A percentile compares a stretch with the other conserved stretches of the same genome.
Conservation (phyloP, 2,797 vertebrate genomes). For the Enteromius trimaculatus region DNA sequence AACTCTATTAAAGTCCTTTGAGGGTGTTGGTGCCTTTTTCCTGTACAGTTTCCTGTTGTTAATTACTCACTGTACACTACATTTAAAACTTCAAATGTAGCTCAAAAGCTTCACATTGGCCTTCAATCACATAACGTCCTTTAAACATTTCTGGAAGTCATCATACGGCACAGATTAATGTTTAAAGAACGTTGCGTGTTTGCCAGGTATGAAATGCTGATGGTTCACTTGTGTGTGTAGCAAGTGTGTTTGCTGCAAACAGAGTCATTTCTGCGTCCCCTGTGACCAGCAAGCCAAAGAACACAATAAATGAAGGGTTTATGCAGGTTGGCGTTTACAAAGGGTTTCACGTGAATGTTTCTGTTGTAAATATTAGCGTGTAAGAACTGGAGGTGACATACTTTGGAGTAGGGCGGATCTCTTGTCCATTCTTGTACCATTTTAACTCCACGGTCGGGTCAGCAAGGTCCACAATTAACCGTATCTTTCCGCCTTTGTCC, state of each 20-base stretch:
- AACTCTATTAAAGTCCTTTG: slow-evolving; percentile 79
- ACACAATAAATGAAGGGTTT: background rate
- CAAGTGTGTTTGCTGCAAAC: slow-evolving; percentile 46
- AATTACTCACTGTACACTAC: slow-evolving; percentile 64
- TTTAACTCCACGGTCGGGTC: slow-evolving; percentile 97
- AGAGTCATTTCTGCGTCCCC: slow-evolving; percentile 65
- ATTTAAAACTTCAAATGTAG: slow-evolving; percentile 68
- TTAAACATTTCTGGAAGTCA: slow-evolving; percentile 35
- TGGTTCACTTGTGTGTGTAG: slow-evolving; percentile 63
- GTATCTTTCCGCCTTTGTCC: slow-evolving; percentile 95
- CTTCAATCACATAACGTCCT: slow-evolving; percentile 48
- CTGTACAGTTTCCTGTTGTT: slow-evolving; percentile 66
- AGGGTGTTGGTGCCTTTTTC: slow-evolving; percentile 78
- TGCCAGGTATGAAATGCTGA: slow-evolving; percentile 59
- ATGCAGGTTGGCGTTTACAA: background rate
- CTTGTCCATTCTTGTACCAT: slow-evolving; percentile 99
- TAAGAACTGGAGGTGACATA: slow-evolving; percentile 74
- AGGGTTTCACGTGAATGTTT: background rate
- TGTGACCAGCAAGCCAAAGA: slow-evolving; percentile 30
- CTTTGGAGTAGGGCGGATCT: slow-evolving; percentile 95
- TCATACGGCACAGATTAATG: slow-evolving; percentile 61
- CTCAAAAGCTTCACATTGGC: slow-evolving; percentile 47
- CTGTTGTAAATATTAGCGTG: slow-evolving; percentile 5
- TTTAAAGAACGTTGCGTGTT: slow-evolving; percentile 58
- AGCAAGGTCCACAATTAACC: slow-evolving; percentile 91